phyloP scores from a whole-genome alignment of 1,140 invertebrate species.

The Sipha flava region DNA sequence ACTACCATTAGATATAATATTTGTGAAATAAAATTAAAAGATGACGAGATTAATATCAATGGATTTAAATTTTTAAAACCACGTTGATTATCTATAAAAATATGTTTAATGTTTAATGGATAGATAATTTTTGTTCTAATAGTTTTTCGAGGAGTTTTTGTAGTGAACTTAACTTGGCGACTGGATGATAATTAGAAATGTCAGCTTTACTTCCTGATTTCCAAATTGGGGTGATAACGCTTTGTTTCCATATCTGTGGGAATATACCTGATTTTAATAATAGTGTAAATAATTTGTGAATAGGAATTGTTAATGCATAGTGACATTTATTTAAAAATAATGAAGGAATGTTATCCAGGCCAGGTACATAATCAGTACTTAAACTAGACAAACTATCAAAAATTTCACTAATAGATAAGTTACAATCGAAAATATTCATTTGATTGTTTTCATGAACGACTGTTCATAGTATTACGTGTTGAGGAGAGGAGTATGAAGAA shows the following conservation, averaged over 20 bases:
- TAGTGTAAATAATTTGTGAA: neutral
- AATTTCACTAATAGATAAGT: no score
- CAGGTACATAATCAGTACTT: neutral
- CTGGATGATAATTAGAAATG: constrained; percentile 32
- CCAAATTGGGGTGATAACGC: neutral
- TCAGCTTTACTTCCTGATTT: no score
- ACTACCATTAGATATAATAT: neutral
- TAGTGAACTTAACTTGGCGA: constrained; percentile 33
- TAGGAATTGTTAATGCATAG: neutral
- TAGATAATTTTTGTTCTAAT: constrained; percentile 24
- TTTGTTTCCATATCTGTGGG: constrained; percentile 11
- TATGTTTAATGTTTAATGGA: constrained; percentile 29
- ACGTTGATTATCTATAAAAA: neutral
- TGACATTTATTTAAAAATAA: neutral
- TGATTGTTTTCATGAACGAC: no score
- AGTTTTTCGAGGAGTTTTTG: constrained; percentile 35
- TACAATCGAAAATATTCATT: no score
- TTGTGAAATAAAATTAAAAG: neutral
- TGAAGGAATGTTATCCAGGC: neutral
- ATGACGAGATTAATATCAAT: neutral
- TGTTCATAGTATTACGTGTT: no score
- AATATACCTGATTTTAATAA: neutral
- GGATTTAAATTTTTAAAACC: no score
- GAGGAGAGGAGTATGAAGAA: no score
- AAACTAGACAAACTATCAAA: no score